Percentiles rank a stretch among this genome's conserved stretches.
Conservation (phyloP, 2,797 vertebrate species). For the Graptemys geographica region DNA sequence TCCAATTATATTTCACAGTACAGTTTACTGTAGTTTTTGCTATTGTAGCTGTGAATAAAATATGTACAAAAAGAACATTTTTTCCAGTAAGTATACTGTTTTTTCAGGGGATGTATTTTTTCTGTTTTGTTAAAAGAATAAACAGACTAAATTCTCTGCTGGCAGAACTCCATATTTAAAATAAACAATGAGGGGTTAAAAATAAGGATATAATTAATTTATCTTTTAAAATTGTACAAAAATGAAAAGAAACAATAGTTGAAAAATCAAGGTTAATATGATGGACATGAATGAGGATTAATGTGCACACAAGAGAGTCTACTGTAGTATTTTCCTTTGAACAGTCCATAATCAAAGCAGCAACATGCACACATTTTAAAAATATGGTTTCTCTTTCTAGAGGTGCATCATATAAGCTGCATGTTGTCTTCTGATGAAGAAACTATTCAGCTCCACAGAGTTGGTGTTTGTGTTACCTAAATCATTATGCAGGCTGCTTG, state of each 20-base stretch:
- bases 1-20: constrained; percentile 31
- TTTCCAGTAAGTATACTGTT: not conserved
- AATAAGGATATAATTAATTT: not conserved
- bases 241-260: not conserved
- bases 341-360: not conserved
- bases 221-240: not conserved
- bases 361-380: not conserved
- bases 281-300: not conserved
- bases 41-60: not conserved
- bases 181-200: not conserved
- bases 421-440: accelerated
- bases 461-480: not conserved
- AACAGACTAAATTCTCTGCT: not conserved
- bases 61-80: not conserved
- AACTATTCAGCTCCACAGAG: not conserved
- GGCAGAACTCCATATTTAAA: not conserved
- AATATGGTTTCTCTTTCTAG: not conserved
- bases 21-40: constrained; percentile 1
- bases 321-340: not conserved
- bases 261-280: not conserved
- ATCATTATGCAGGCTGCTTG: not conserved
- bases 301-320: not conserved
- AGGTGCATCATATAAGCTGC: not conserved
- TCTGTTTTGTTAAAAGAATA: constrained; percentile 25
- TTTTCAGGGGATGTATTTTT: not conserved